phyloP scores from a whole-genome alignment of 2,113 vertebrate genomes.

The Nothoprocta perdicaria region DNA sequence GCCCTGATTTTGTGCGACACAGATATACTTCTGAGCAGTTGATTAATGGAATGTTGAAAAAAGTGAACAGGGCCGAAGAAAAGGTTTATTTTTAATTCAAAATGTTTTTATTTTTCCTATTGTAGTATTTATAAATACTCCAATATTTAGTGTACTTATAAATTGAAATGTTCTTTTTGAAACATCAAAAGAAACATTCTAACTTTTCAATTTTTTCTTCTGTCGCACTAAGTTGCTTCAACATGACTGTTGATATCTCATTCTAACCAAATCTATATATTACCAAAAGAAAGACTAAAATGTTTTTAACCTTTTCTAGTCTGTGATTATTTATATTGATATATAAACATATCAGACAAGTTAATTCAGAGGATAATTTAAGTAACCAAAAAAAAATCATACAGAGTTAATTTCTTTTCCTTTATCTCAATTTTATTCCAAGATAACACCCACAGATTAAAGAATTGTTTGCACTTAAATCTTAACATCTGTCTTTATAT shows the following conservation, averaged over 20 bases:
- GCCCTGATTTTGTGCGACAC: neutral
- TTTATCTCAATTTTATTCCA: neutral
- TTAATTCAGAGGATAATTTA: neutral
- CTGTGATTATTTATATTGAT: neutral
- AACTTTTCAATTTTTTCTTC: neutral
- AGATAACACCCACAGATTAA: neutral
- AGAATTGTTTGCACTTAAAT: neutral
- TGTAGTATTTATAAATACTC: neutral
- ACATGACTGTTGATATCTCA: neutral
- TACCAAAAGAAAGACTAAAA: neutral
- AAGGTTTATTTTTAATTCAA: neutral
- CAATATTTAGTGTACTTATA: neutral
- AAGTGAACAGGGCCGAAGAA: neutral
- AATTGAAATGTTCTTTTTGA: neutral
- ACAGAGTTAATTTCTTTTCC: neutral
- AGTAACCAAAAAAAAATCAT: neutral
- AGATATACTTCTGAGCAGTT: neutral
- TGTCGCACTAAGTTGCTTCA: neutral
- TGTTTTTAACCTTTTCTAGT: neutral
- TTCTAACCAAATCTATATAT: neutral
- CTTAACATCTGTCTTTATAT: neutral
- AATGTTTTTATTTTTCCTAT: neutral
- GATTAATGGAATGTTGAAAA: neutral
- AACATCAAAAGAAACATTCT: neutral
- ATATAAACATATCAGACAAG: neutral